Evolutionary conservation across 2,113 vertebrate genomes (phyloP).

Genomic region (Tragelaphus strepsiceros): DNA sequence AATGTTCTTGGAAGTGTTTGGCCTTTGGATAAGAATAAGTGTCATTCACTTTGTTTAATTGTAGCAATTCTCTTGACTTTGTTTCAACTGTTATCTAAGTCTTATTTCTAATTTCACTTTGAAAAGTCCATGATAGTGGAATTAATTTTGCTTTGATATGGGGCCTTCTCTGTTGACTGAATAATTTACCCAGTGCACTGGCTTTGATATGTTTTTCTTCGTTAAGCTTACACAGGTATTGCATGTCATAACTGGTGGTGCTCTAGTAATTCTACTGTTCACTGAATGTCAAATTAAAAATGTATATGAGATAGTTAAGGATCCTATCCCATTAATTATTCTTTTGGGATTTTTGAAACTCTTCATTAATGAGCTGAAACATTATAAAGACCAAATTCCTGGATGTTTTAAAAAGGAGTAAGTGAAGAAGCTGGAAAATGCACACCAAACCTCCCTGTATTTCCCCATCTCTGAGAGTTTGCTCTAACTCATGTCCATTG

Average conservation of each 20-base stretch:
- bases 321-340: constrained; percentile 75
- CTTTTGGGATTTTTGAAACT: constrained; percentile 69
- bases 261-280: constrained; percentile 67
- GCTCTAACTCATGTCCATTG: background rate
- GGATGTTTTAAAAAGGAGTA: constrained; percentile 66
- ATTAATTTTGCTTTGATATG: constrained; percentile 74
- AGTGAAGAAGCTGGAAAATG: constrained; percentile 33
- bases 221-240: constrained; percentile 45
- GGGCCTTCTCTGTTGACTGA: constrained; percentile 29
- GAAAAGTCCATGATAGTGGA: constrained; percentile 23
- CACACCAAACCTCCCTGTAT: background rate
- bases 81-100: constrained; percentile 65
- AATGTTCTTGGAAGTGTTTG: constrained; percentile 31
- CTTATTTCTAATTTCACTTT: constrained; percentile 63
- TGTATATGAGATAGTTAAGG: constrained; percentile 48
- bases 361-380: constrained; percentile 74
- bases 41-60: constrained; percentile 59
- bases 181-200: constrained; percentile 23
- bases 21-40: constrained; percentile 41
- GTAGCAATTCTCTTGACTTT: constrained; percentile 43
- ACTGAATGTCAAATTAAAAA: constrained; percentile 74
- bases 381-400: constrained; percentile 64
- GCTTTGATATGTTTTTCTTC: constrained; percentile 42
- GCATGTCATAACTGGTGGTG: constrained; percentile 40
- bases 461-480: background rate